Base-by-base conservation (phyloP, 2,888 invertebrate species). In the Ophraella communa region DNA sequence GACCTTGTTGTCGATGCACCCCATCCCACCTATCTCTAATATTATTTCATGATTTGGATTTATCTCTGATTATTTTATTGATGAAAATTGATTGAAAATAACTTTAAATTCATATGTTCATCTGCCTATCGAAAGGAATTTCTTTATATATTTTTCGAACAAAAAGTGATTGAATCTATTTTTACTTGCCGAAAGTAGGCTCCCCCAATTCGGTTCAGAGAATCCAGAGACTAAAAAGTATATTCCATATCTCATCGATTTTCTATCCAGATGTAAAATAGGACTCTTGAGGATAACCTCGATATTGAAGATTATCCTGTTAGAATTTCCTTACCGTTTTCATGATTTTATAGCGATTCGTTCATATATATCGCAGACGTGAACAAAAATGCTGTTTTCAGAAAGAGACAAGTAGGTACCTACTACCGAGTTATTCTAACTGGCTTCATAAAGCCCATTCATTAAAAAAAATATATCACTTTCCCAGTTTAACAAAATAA, bases 221-320 rank as follows among this genome's bases (percentile, higher is more conserved):
- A 59, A 59, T 59, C 42, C 58, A 51, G 35, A 39, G 58, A 59
- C 58, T 59, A 59, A 51, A 59, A 59, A 59, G 51, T 59, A 59
- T 59, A 59, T 59, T 59, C 59, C 59, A 59, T 59, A 59, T 51
- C 59, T 59, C 51, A 63, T 58, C 58, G 58, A 64, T 64, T 64
- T 64, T 60, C 39, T 56, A 64, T 64, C 64, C 55, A 55, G 51
- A 51, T 51, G 60, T 51, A 56, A 39, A 60, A 64, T 64, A 49
- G 64, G 30, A 55, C 64, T 64, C 60, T 33, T 44, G 64, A 52
- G 64, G 55, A 60, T 64, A 59, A 60, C 60, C 64, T 60, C 64
- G 55, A 64, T 64, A 51, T 64, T 56, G 60, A 51, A 60, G 60
- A 64, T 64, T 64, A 64, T 60, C 55, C 60, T 51, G 64, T 56